phyloP scores from a whole-genome alignment of 37 sponge, comb jelly and placozoan genomes.

The Mnemiopsis leidyi region DNA sequence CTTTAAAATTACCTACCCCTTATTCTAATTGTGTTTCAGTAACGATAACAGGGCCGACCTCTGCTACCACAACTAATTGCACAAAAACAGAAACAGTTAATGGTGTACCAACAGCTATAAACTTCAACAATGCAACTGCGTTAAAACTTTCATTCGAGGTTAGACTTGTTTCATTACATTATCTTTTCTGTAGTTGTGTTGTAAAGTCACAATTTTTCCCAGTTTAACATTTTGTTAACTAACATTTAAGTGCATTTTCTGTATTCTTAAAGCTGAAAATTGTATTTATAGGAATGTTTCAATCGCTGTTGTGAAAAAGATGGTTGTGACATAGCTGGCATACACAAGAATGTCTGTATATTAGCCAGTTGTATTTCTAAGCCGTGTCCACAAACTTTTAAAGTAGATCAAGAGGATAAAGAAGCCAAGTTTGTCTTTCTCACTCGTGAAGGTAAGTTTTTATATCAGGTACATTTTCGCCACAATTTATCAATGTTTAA shows the following conservation, averaged over 20 bases:
- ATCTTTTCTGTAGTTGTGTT: no score
- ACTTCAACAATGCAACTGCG: not conserved
- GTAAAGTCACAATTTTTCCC: no score
- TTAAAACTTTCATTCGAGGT: not conserved
- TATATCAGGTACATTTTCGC: no score
- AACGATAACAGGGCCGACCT: not conserved
- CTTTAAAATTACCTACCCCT: no score
- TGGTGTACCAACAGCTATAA: not conserved
- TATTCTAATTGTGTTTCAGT: not conserved
- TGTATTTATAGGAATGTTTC: not conserved
- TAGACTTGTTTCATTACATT: not conserved
- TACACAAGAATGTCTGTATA: conserved; percentile 18
- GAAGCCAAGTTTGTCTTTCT: not conserved
- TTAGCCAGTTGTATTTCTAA: not conserved
- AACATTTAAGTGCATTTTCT: not conserved
- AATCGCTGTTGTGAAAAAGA: not conserved
- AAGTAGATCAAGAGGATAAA: not conserved
- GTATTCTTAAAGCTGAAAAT: not conserved
- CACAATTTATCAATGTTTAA: no score
- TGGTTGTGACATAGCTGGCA: not conserved
- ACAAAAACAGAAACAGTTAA: not conserved
- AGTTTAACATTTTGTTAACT: not conserved
- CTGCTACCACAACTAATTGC: not conserved
- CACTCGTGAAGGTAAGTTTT: not conserved
- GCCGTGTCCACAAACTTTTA: not conserved